Base-by-base conservation (phyloP, 1,140 invertebrate genomes). In the Nasonia vitripennis region DNA sequence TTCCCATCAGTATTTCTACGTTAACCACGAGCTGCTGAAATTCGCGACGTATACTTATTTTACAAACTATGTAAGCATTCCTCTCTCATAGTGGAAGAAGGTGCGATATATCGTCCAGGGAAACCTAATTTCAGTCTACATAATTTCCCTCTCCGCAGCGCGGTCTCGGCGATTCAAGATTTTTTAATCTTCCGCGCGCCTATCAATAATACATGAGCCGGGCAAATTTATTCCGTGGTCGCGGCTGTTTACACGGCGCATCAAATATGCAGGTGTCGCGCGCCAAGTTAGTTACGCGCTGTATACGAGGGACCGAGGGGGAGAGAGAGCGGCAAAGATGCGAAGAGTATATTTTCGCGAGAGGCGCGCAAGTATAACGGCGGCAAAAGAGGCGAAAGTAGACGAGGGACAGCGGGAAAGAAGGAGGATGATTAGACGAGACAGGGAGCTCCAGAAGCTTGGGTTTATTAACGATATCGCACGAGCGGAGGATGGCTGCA, bases 391-490 rank as follows among this genome's bases (percentile, higher is more conserved):
- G 77, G 12, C 48, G 75, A 55, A 37, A 62, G 62, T 74, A 78
- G 85, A 87, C 74, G 81, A 82, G 84, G 84, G 87, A 87, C 80
- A 83, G 31, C 37, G 79, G 79, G 83, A 85, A 87, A 87, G 81
- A 81, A 27, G 87, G 81, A 88, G 89, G 88, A 90, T 92, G 92
- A 93, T 92, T 93, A 92, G 91, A 92, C 89, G 90, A 89, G 90
- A 92, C 90, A 90, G 89, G 89, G 86, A 88, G 87, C 87, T 89
- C 89, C 87, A 86, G 89, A 86, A 90, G 88, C 87, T 89, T 88
- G 91, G 89, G 89, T 93, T 93, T 93, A 93, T 93, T 93, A 93
- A 93, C 92, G 91, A 93, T 93, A 93, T 92, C 91, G 90, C 90
- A 90, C 88, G 88, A 88, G 88, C 87, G 88, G 71, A 75, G 55